Evolutionary conservation across 2,888 invertebrate species (phyloP), one percentile per base, ranked within the genome.

Genomic region (Lepeophtheirus nordmannii): DNA sequence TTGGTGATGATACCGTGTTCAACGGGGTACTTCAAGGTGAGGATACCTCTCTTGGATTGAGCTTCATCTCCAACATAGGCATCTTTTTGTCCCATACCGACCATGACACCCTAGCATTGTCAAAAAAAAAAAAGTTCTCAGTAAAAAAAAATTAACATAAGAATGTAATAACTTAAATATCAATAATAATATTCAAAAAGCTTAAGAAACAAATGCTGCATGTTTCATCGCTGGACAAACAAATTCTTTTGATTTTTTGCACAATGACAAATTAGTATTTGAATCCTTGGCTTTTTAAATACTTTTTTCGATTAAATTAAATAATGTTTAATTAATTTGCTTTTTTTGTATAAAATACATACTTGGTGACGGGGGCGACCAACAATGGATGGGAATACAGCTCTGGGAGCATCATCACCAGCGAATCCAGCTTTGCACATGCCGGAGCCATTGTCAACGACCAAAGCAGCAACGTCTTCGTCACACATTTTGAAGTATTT

Each of bases 1-100:
- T 93, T 92, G 78, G 92, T 93, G 75, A 93, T 89, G 79, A 92
- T 92, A 74, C 92, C 92, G 80, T 93, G 91, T 78, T 93, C 92
- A 77, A 93, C 91, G 68, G 79, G 79, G 73, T 80, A 78, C 70
- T 78, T 79, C 65, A 80, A 73, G 68, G 78, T 78, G 65, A 80
- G 75, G 73, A 80, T 77, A 73, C 79, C 79, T 72, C 79, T 73
- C 73, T 79, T 93, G 81, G 87, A 87, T 79, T 93, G 92, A 74
- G 93, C 92, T 80, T 93, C 93, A 76, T 93, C 92, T 68, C 92
- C 93, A 68, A 93, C 92, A 78, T 93, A 93, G 71, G 87, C 87
- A 81, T 93, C 93, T 80, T 93, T 93, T 80, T 58, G 58, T 14
- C 58, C 58, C 58, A 58, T 58, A 58, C 58, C 58, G 14, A 58